These are phyloP conservation scores for Cydia pomonella DNA, from an alignment of 1,140 invertebrate species.

Conservation along the genomic window DNA sequence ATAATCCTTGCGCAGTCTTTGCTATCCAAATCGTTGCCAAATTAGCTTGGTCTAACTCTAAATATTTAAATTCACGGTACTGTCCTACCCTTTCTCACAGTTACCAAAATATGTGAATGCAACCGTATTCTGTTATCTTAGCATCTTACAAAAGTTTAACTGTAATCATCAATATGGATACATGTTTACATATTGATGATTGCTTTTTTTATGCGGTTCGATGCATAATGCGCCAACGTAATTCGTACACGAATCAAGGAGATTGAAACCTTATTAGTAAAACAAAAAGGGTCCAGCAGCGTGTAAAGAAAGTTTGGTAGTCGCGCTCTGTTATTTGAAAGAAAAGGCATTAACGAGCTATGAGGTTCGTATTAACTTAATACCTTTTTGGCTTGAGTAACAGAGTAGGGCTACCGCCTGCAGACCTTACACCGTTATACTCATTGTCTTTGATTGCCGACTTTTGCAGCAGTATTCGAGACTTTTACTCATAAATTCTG, in stretches of 20 bases:
- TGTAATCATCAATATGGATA: slow-evolving; percentile 32
- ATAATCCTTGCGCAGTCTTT: no score
- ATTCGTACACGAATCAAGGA: not conserved
- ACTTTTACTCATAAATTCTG: not conserved
- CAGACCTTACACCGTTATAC: slow-evolving; percentile 61
- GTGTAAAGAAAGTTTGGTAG: not conserved
- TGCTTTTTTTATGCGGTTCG: slow-evolving; percentile 53
- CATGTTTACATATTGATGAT: slow-evolving; percentile 50
- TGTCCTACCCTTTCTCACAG: not conserved
- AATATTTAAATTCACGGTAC: no score
- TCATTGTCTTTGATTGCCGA: slow-evolving; percentile 75
- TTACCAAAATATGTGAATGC: slow-evolving; percentile 2
- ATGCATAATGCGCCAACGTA: slow-evolving; percentile 56
- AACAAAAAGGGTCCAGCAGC: not conserved
- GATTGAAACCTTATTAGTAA: not conserved
- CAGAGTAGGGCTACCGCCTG: slow-evolving; percentile 37
- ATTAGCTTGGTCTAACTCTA: no score
- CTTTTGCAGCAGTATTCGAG: slow-evolving; percentile 36
- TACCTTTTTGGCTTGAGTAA: not conserved
- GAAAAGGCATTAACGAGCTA: not conserved
- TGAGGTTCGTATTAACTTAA: not conserved
- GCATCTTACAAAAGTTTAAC: slow-evolving; percentile 32
- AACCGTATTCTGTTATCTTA: slow-evolving; percentile 11
- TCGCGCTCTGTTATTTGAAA: not conserved
- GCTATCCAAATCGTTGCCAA: no score